These are phyloP conservation scores for Hyles euphorbiae DNA, from an alignment of 1,140 invertebrate species.

Conservation along the genomic window DNA sequence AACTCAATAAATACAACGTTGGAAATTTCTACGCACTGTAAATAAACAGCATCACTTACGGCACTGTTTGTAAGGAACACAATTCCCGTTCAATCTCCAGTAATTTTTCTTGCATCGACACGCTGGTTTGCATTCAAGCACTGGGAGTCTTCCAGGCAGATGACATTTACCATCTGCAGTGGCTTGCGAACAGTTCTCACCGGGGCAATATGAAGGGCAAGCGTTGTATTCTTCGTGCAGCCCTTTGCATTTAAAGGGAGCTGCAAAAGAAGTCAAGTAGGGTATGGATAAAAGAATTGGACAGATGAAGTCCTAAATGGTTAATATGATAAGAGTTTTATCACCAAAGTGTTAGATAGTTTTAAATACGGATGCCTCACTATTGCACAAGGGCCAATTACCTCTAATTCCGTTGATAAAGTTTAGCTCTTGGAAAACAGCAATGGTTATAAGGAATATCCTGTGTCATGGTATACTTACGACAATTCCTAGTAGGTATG, in stretches of 20 bases:
- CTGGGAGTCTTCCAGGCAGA: neutral
- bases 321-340: too few relatives aligned
- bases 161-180: constrained; percentile 5
- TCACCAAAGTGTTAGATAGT: constrained; percentile 28
- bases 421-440: too few relatives aligned
- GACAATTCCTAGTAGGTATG: constrained; percentile 39
- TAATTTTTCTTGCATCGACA: constrained; percentile 19
- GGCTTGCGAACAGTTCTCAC: constrained; percentile 5
- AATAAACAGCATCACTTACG: constrained; percentile 2
- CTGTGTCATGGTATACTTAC: constrained; percentile 24
- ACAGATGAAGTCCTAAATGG: too few relatives aligned
- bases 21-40: too few relatives aligned
- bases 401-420: neutral
- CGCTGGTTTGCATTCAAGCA: constrained; percentile 1
- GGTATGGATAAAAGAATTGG: constrained; percentile 2
- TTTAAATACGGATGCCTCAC: constrained; percentile 20
- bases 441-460: too few relatives aligned
- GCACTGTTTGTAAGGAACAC: constrained; percentile 32
- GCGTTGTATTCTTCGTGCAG: constrained; percentile 5
- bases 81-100: constrained; percentile 30
- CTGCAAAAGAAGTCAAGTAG: constrained; percentile 1
- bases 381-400: constrained; percentile 9
- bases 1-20: too few relatives aligned
- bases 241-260: constrained; percentile 3
- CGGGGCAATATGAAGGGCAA: constrained; percentile 5